Conservation (phyloP, 1,140 invertebrate species). For the Pteromalus puparum region DNA sequence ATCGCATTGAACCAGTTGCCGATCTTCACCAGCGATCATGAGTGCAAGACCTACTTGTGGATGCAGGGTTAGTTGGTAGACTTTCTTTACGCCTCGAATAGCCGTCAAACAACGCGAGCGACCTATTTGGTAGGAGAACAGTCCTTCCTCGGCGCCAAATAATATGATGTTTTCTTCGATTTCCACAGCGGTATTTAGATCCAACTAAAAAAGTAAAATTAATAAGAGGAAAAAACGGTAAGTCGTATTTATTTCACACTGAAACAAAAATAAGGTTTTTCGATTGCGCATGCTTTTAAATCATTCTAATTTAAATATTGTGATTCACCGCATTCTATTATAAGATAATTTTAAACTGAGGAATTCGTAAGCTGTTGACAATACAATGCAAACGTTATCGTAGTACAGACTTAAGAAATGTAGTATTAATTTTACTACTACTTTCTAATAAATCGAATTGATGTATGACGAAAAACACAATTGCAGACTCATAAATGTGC, state of each 20-base stretch:
- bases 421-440: not conserved
- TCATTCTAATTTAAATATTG: no score
- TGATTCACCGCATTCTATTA: no score
- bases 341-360: no score
- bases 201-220: constrained; percentile 62
- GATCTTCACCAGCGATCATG: constrained; percentile 81
- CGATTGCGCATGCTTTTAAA: no score
- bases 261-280: no score
- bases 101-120: constrained; percentile 66
- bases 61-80: constrained; percentile 80
- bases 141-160: constrained; percentile 70
- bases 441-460: no score
- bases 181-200: constrained; percentile 70
- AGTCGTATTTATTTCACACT: no score
- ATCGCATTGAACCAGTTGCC: constrained; percentile 80
- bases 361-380: no score
- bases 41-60: constrained; percentile 78
- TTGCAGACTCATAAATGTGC: no score
- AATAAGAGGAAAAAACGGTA: not conserved
- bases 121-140: constrained; percentile 67
- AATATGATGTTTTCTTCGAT: constrained; percentile 65
- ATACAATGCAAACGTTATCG: no score
- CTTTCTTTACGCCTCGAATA: constrained; percentile 80
- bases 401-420: not conserved
- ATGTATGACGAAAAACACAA: no score